These are phyloP conservation scores for Leptinotarsa peninsularis DNA, from an alignment of 2,888 invertebrate genomes.

Conservation along the genomic window DNA sequence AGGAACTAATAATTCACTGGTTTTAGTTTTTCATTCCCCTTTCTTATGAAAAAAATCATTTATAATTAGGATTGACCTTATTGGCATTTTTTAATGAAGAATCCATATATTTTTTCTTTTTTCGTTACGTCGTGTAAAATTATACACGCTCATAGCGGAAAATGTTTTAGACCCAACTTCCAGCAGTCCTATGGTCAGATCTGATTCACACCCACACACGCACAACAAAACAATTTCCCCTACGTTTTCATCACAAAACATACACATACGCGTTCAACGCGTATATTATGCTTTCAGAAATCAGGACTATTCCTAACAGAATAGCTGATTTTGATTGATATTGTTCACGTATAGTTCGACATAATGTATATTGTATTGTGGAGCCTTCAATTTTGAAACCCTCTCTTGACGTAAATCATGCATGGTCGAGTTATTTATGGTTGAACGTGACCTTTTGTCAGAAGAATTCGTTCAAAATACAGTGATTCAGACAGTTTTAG, in stretches of 20 bases:
- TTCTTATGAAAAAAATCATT: too few species aligned
- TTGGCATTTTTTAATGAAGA: too few species aligned
- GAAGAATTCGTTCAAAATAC: not conserved
- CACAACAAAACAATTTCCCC: not conserved
- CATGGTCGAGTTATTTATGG: not conserved
- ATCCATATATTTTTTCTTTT: too few species aligned
- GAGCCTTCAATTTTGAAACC: not conserved
- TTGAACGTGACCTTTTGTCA: not conserved
- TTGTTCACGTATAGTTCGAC: not conserved
- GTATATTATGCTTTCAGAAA: not conserved
- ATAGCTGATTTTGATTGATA: constrained; percentile 4
- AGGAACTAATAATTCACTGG: too few species aligned
- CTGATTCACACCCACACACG: not conserved
- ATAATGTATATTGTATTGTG: constrained; percentile 4
- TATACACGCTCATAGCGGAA: not conserved
- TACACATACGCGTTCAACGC: not conserved
- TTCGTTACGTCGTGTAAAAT: not conserved
- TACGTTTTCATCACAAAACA: not conserved
- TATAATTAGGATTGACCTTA: too few species aligned
- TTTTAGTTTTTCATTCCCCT: too few species aligned
- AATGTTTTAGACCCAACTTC: not conserved
- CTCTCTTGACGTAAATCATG: not conserved
- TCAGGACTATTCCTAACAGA: not conserved
- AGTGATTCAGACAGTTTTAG: not conserved
- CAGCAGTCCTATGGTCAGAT: not conserved